Evolutionary conservation across 2,888 invertebrate species (phyloP).

Genomic region (Aradus depressus): DNA sequence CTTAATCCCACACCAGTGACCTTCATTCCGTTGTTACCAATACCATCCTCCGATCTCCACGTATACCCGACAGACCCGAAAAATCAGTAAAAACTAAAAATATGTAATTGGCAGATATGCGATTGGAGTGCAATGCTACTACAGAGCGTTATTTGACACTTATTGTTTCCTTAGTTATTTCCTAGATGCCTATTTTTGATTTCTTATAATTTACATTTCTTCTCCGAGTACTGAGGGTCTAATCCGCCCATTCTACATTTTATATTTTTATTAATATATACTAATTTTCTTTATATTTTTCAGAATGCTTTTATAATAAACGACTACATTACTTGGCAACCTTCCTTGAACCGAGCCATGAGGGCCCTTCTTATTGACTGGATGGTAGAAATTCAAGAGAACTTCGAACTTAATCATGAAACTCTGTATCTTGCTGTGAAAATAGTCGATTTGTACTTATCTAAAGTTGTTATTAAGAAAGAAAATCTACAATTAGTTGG

Average conservation of each 20-base stretch:
- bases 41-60: no score
- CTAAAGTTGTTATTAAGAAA: constrained; percentile 53
- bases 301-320: constrained; percentile 56
- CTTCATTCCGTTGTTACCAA: no score
- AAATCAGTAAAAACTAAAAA: no score
- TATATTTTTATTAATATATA: constrained; percentile 2
- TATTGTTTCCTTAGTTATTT: no score
- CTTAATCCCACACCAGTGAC: no score
- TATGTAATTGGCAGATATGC: no score
- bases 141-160: no score
- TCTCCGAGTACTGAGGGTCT: no score
- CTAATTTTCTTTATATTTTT: constrained; percentile 31
- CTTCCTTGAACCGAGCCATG: constrained; percentile 65
- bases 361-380: constrained; percentile 90
- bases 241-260: background rate
- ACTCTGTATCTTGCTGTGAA: constrained; percentile 94
- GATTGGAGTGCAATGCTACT: no score
- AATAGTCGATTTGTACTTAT: constrained; percentile 80
- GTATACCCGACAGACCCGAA: no score
- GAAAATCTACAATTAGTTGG: constrained; percentile 85
- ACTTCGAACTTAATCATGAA: constrained; percentile 96
- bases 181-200: background rate
- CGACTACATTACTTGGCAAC: constrained; percentile 73
- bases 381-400: constrained; percentile 98
- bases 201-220: background rate